Evolutionary conservation across 2,888 invertebrate genomes (phyloP), one percentile per base, ranked within the genome.

Genomic region (Hypomecis atomaria): DNA sequence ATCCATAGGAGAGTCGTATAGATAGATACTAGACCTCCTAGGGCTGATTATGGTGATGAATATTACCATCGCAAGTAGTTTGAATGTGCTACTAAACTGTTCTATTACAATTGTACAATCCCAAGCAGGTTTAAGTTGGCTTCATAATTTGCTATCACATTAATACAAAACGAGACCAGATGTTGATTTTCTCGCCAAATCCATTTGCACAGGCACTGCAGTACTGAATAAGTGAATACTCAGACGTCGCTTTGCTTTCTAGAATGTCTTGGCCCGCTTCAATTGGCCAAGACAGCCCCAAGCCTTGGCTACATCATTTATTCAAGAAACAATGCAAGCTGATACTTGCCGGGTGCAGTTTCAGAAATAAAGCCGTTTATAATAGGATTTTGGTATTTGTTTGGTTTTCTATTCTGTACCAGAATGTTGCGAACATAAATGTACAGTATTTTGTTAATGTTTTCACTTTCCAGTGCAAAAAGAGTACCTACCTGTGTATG

Each of bases 201-300:
- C 9, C 11, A 37, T 37, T 37, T 23, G n/a, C 37, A 34, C 33
- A 13, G 38, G 52, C 40, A 11, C 38, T 33, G 6, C 33, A 13
- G 8, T 40, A 43, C 48, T 52, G 53, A 52, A 52, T 54, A 50
- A 59, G 68, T 69, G 69, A 68, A 62, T 67, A 61, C 68, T 67
- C 69, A 38, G 38, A 23, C 38, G 23, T 52, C n/a, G 40, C 23
- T 23, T 40, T 13, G 13, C 23, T 40, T 38, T 23, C n/a, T 11
- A 36, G 50, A 37, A 50, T 8, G 52, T 44, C n/a, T 23, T 23
- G 33, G 10, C 33, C 33, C 3, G 37, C 37, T 11, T 37, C 11
- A 36, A 36, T 37, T 36, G 23, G 5, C 47, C 10, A 47, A 33
- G 10, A 2, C 23, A 33, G 47, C 9, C 13, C 8, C 47, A 47